Base-by-base conservation (phyloP, 2,113 vertebrate species). In the Eurypyga helias region DNA sequence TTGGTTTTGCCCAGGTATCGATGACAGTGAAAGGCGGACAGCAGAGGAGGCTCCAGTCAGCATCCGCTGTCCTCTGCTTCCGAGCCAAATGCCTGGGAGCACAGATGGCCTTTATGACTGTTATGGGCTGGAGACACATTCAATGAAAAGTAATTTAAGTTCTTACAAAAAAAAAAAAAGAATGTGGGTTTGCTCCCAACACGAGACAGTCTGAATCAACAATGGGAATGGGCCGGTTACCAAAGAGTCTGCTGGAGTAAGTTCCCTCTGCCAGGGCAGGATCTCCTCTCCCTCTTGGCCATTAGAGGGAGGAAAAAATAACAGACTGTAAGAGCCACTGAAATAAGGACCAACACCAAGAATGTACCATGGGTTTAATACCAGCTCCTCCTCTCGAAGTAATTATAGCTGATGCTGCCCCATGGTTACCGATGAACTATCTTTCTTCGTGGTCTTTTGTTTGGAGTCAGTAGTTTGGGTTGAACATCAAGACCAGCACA, bases 131-230 rank as follows among this genome's bases (percentile, higher is more conserved):
- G 93, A 94, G 87, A 55, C 90, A 87, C 62, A 94, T 93, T 95
- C 89, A 90, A 67, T 93, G 93, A 96, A 94, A 96, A 95, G 91
- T 79, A 96, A 94, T 97, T 97, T 96, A 89, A 97, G 95, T 97
- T 91, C 81, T 89, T 95, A 83, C 94, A 95, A 65, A 92, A 88
- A 73, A 95, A 89, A 76, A 73, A 36, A 41, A 57, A 83, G 82
- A 96, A 92, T 97, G 96, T 97, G 96, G 97, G 96, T 97, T 97
- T 93, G 89, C 87, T 97, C 95, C 94, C 96, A 97, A 91, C 89
- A 97, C 34, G 93, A 97, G 96, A 97, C 96, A 97, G 96, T 94
- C 97, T 97, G 96, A 93, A 97, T 97, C 97, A 97, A 97, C 97
- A 97, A 96, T 96, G 96, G 96, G 92, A 97, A 96, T 13, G 96